These are phyloP conservation scores for Lethrus apterus DNA, from an alignment of 1,140 invertebrate genomes.

Conservation along the genomic window DNA sequence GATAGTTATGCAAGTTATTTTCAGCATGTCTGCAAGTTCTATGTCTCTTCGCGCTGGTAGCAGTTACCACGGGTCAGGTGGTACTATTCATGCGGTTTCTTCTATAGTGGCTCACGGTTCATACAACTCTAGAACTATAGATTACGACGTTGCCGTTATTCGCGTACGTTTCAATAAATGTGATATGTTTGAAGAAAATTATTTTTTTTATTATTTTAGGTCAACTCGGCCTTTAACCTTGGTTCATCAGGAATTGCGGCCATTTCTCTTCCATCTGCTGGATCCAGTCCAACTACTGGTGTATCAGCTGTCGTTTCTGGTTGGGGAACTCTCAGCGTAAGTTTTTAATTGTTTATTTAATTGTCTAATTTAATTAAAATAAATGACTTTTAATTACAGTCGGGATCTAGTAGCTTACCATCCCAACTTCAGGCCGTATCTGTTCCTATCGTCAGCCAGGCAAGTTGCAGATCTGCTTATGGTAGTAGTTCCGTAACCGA, in stretches of 20 bases:
- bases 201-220: too few species aligned
- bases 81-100: neutral
- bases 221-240: neutral
- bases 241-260: neutral
- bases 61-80: neutral
- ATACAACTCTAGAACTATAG: neutral
- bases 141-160: constrained; percentile 8
- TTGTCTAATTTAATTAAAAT: neutral
- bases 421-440: neutral
- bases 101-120: neutral
- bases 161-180: too few species aligned
- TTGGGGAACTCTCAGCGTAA: constrained; percentile 8
- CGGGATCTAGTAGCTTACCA: neutral
- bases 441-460: constrained; percentile 4
- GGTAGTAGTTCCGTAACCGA: neutral
- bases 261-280: neutral
- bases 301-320: constrained; percentile 1
- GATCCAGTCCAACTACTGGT: neutral
- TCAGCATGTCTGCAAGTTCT: neutral
- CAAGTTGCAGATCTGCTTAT: neutral
- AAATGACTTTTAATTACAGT: neutral
- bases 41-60: neutral
- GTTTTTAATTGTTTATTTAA: neutral
- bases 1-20: too few species aligned
- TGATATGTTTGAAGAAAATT: too few species aligned